Evolutionary conservation across 2,113 vertebrate genomes (phyloP).

Genomic region (Balaeniceps rex): DNA sequence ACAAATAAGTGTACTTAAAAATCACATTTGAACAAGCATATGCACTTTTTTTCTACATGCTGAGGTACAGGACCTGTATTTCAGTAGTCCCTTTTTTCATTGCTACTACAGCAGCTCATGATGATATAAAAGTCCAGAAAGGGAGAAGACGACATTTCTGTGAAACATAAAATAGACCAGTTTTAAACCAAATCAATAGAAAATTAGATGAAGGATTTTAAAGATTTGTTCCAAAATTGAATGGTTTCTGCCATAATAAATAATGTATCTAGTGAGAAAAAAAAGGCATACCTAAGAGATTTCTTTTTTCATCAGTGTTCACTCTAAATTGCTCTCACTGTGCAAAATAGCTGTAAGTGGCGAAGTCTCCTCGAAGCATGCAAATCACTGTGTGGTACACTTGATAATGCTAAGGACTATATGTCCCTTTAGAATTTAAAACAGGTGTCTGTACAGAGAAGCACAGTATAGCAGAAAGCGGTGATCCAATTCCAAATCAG

Average conservation of each 20-base stretch:
- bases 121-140: background rate
- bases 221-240: background rate
- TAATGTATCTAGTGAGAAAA: background rate
- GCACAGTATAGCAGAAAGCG: background rate
- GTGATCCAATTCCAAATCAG: background rate
- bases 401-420: conserved; percentile 1
- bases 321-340: conserved; percentile 6
- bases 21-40: background rate
- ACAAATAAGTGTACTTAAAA: background rate
- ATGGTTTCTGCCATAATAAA: background rate
- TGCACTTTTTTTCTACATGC: background rate
- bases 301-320: background rate
- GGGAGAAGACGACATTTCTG: background rate
- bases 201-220: background rate
- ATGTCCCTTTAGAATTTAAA: conserved; percentile 21
- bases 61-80: background rate
- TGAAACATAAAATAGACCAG: background rate
- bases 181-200: background rate
- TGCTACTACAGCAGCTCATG: too few relatives aligned
- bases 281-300: background rate
- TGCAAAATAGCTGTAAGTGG: conserved; percentile 17
- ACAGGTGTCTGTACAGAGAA: background rate
- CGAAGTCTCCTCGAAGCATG: conserved; percentile 3
- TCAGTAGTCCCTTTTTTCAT: too few relatives aligned
- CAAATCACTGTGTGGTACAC: background rate